These are phyloP conservation scores for Actinemys pallida DNA, from an alignment of 2,113 vertebrate species.

Conservation along the genomic window DNA sequence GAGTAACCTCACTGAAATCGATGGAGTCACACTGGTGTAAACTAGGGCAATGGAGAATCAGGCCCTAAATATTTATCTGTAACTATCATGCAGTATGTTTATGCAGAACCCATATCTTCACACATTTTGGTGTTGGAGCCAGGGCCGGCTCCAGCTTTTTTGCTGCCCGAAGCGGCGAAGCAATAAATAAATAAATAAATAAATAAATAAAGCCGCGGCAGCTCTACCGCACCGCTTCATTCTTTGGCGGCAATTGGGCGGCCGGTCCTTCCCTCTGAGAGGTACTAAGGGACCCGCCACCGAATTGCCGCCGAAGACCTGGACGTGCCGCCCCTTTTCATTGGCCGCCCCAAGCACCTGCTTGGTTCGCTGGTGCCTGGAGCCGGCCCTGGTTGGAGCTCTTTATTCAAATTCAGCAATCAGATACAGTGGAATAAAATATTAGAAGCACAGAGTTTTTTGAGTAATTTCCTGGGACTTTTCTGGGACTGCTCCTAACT, in stretches of 20 bases:
- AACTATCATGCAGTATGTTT: not conserved
- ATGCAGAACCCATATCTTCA: not conserved
- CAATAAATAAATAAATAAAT: too few relatives aligned
- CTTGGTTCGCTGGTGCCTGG: too few relatives aligned
- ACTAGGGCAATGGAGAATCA: not conserved
- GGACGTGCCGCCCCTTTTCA: too few relatives aligned
- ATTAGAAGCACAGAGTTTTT: not conserved
- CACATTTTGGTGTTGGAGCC: not conserved
- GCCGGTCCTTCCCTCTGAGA: too few relatives aligned
- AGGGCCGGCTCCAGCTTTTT: too few relatives aligned
- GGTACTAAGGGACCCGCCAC: too few relatives aligned
- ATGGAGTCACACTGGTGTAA: not conserved
- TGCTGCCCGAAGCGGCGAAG: too few relatives aligned
- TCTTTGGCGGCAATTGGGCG: too few relatives aligned
- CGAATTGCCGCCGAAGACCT: too few relatives aligned
- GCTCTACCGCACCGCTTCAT: too few relatives aligned
- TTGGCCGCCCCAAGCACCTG: too few relatives aligned
- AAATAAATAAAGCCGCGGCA: too few relatives aligned
- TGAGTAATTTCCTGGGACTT: not conserved
- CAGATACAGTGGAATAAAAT: not conserved
- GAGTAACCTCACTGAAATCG: not conserved
- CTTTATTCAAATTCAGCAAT: not conserved
- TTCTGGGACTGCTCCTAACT: not conserved
- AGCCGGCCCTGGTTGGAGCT: not conserved
- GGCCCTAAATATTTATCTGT: not conserved